These are phyloP conservation scores for Laothoe populi DNA, from an alignment of 2,888 invertebrate genomes.

Conservation along the genomic window DNA sequence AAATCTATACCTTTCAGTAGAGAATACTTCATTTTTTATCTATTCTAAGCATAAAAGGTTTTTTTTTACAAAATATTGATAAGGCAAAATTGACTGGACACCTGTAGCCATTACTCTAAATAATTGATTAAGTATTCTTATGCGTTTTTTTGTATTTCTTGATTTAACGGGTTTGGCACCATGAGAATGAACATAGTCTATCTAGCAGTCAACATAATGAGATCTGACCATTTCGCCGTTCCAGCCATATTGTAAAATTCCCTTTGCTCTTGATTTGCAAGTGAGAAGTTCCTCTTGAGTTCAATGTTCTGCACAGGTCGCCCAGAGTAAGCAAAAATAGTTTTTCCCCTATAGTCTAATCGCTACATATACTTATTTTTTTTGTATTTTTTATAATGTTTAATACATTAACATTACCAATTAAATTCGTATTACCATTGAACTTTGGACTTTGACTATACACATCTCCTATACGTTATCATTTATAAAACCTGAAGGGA, in stretches of 20 bases:
- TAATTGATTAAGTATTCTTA: conserved; percentile 23
- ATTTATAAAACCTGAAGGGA: conserved; percentile 4
- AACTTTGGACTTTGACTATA: conserved; percentile 39
- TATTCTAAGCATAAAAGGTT: too few relatives aligned
- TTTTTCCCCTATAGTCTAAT: neutral
- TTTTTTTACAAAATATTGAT: conserved; percentile 19
- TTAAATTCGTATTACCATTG: conserved; percentile 43
- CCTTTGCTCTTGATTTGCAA: neutral
- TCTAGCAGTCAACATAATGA: conserved; percentile 23
- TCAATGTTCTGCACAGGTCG: neutral
- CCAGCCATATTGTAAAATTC: neutral
- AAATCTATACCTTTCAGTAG: neutral
- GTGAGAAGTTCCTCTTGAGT: neutral
- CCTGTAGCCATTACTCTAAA: conserved; percentile 38
- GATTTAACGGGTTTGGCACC: conserved; percentile 46
- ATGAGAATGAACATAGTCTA: conserved; percentile 37
- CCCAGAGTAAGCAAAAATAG: neutral
- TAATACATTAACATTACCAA: conserved; percentile 39
- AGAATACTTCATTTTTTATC: too few relatives aligned
- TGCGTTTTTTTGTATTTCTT: conserved; percentile 25
- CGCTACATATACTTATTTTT: conserved; percentile 22
- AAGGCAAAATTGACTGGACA: conserved; percentile 47
- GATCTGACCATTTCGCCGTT: conserved; percentile 23
- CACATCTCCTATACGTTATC: conserved; percentile 20
- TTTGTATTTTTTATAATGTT: conserved; percentile 36